phyloP scores from a whole-genome alignment of 1,140 invertebrate species.

The Sitodiplosis mosellana region DNA sequence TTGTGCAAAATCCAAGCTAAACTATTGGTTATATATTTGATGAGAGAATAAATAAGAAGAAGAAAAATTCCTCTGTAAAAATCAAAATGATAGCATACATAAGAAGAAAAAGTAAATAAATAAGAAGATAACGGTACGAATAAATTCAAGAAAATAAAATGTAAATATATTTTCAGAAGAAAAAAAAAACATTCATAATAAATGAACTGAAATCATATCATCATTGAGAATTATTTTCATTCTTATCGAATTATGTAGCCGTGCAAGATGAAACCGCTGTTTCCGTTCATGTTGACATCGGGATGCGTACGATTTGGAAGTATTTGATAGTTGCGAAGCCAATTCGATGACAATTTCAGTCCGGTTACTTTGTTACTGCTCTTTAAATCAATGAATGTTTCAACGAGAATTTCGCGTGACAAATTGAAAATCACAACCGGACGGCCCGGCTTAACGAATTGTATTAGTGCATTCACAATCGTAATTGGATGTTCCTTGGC shows the following conservation, averaged over 20 bases:
- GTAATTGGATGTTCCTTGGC: constrained; percentile 69
- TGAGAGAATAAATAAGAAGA: no score
- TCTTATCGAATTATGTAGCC: constrained; percentile 33
- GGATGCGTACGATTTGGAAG: constrained; percentile 69
- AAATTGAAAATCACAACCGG: constrained; percentile 69
- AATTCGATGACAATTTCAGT: constrained; percentile 65
- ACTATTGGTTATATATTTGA: no score
- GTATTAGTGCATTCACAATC: constrained; percentile 52
- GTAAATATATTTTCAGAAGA: not conserved
- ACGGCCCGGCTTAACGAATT: constrained; percentile 54
- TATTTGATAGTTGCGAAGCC: constrained; percentile 79
- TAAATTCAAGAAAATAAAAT: not conserved
- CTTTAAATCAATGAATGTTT: constrained; percentile 61
- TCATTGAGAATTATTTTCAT: not conserved
- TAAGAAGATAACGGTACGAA: not conserved
- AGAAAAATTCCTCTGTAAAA: no score
- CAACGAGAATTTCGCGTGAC: constrained; percentile 61
- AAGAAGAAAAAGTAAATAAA: not conserved
- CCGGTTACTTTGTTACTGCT: constrained; percentile 44
- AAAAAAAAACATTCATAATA: not conserved
- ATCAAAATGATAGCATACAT: not conserved
- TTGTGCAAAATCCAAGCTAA: no score
- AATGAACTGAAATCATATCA: not conserved
- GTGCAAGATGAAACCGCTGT: constrained; percentile 54
- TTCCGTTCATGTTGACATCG: constrained; percentile 53